Evolutionary conservation across 2,797 vertebrate species (phyloP), one percentile per base, ranked within the genome.

Genomic region (Pagetopsis macropterus): DNA sequence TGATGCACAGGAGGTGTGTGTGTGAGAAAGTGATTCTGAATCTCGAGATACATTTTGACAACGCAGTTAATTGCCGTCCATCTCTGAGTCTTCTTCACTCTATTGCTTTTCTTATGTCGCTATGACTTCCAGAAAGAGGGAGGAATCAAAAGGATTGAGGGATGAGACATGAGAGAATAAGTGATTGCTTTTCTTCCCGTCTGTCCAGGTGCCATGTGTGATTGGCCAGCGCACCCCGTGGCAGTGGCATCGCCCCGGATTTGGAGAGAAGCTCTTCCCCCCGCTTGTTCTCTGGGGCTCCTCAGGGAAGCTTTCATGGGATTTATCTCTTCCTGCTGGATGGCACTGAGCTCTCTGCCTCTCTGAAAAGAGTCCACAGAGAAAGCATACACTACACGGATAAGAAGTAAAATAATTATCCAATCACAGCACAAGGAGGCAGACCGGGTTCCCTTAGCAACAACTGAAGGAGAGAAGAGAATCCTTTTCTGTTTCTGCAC

Each of bases 391-490:
- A 88, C 83, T 85, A 70, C 86, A 89, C 41, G 87, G 89, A 93
- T 88, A 92, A 91, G 88, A 93, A 93, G 90, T 93, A 82, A 89
- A 93, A 93, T 93, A 93, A 92, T 91, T 91, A 91, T 92, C 90
- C 90, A 93, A 93, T 91, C 92, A 92, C 89, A 87, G 90, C 88
- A 90, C 88, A 91, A 90, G 90, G 72, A 91, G 86, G 87, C 88
- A 92, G 88, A 90, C 83, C 81, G 81, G 92, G 93, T 94, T 95
- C 88, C 93, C 92, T 89, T 93, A 91, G 92, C 92, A 92, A 93
- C 91, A 92, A 93, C 94, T 88, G 88, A 90, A 87, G 84, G 74
- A 89, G 87, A 90, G 88, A 84, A 87, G 85, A 90, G 89, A 92
- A 85, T 93, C 87, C 81, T 84, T 88, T 89, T 87, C 77, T 87